Base-by-base conservation (phyloP, 53 echinoderm and acorn worm species). In the Pentamera pediparva region DNA sequence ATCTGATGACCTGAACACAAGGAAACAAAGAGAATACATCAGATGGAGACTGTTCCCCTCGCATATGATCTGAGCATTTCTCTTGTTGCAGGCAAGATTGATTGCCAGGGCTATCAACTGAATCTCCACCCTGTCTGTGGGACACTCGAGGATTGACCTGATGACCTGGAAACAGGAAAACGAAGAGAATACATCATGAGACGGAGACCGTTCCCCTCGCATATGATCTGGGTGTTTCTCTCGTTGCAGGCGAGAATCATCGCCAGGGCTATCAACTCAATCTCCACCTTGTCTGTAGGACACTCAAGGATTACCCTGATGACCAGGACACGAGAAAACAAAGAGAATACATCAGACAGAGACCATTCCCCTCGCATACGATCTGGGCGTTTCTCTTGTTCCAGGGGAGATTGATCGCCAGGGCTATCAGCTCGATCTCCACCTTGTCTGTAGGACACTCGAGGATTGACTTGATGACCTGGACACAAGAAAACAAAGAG, bases 161-260 rank as follows among this genome's bases (percentile, higher is more conserved):
- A 98, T 98, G 4, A 98, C 88, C 98, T 98, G 75, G 3, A 62
- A 39, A 2, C 31, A 64, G 34, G 17, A 10, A 12, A 45, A n/a
- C 13, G 12, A 45, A 15, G 13, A 45, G 12, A 15, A 45, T 45
- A 0, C 12, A 45, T 15, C 47, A 45, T 15, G 13, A 1, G n/a
- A 0, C 13, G 6, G 26, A 53, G n/a, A 22, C 6, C 6, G n/a
- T 18, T 0, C n/a, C 21, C 20, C 21, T 53, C 54, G 21, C 20
- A 6, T 22, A 53, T 10, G 26, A 53, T 53, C 13, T 45, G 91
- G 3, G 98, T 79, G 54, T 98, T 98, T 69, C 92, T 88, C 50
- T 98, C 92, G 65, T 88, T 98, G 61, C 98, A 98, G 17, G 98
- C 91, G 20, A 98, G 81, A 65, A 91, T 98, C 52, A 93, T 89